Conservation (phyloP, 2,888 invertebrate genomes). For the Nebria brevicollis region DNA sequence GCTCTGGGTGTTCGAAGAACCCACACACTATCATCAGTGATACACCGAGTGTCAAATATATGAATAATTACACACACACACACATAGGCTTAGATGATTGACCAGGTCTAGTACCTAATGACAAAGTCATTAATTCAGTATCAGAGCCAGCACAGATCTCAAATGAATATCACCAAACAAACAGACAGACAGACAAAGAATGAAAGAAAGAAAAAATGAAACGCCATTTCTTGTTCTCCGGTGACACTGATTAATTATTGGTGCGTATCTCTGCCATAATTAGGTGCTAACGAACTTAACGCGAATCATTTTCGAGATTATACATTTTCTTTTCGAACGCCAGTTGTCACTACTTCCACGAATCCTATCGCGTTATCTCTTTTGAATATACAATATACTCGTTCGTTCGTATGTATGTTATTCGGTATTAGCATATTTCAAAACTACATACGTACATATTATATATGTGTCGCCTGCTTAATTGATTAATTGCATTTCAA, state of each 20-base stretch:
- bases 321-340: neutral
- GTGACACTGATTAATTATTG: conserved; percentile 24
- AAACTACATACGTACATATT: no score
- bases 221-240: neutral
- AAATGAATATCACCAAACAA: neutral
- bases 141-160: neutral
- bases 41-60: neutral
- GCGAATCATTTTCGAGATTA: conserved; percentile 8
- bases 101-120: neutral
- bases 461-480: neutral
- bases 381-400: neutral
- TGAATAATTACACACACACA: neutral
- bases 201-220: neutral
- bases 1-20: neutral
- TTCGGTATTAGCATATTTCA: neutral
- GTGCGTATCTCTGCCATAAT: conserved; percentile 43
- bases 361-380: no score
- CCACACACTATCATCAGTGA: neutral
- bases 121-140: neutral
- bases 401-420: neutral
- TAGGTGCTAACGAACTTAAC: conserved; percentile 47
- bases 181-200: neutral
- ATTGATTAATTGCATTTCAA: neutral
- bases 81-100: neutral
- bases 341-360: no score